Conservation (phyloP, 2,888 invertebrate genomes). For the Melangyna quadrimaculata region DNA sequence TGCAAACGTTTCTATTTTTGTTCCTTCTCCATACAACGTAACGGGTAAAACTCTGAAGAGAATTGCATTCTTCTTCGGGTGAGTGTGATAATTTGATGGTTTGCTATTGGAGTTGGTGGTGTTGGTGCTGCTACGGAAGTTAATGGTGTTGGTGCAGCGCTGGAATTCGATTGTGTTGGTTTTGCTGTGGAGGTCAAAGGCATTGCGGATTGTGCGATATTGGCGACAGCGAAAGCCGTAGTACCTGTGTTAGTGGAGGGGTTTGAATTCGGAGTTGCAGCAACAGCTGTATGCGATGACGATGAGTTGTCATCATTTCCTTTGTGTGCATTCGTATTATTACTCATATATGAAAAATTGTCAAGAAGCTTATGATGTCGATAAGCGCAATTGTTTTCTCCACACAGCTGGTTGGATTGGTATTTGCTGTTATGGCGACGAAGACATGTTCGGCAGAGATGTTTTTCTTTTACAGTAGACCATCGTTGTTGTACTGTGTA, state of each 20-base stretch:
- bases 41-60: conserved; percentile 39
- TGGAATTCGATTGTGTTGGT: not conserved
- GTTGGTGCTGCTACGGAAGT: not conserved
- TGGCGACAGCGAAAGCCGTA: not conserved
- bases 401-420: conserved; percentile 19
- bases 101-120: too few species aligned
- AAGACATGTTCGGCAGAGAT: too few species aligned
- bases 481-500: conserved; percentile 16
- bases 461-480: conserved; percentile 15
- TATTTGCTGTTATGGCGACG: conserved; percentile 17
- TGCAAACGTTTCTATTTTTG: conserved; percentile 5
- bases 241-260: not conserved
- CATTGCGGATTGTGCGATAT: not conserved
- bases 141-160: not conserved
- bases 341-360: not conserved
- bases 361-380: conserved; percentile 19
- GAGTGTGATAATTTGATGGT: conserved; percentile 1
- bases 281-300: not conserved
- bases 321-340: not conserved
- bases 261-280: not conserved
- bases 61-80: conserved; percentile 7
- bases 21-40: conserved; percentile 10
- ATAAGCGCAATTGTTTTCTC: conserved; percentile 5
- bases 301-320: not conserved
- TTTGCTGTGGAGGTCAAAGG: too few species aligned